A percentile compares a stretch with the other conserved stretches of the same genome.
phyloP scores from a whole-genome alignment of 2,797 vertebrate genomes.

The Thamnophis elegans region DNA sequence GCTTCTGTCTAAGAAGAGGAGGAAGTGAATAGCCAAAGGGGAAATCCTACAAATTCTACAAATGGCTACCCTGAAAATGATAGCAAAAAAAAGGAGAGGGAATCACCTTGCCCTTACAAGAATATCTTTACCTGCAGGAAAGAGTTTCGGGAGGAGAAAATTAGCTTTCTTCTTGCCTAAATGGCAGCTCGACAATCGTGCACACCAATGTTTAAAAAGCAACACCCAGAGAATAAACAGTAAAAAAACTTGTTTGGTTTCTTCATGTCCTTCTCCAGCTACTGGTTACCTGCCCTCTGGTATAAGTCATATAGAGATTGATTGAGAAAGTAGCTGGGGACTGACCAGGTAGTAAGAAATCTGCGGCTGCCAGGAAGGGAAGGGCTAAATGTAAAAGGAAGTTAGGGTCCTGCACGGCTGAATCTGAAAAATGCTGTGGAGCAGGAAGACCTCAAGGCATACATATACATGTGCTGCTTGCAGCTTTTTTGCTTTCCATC shows the following conservation, averaged over 20 bases:
- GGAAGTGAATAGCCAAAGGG: fast-evolving
- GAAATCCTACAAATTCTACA: conserved; percentile 10
- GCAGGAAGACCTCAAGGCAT: neutral
- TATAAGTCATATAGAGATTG: neutral
- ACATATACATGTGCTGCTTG: neutral
- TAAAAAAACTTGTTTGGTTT: neutral
- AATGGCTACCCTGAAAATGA: neutral
- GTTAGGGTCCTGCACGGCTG: neutral
- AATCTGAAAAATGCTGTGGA: neutral
- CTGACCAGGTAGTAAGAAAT: neutral
- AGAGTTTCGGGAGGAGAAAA: neutral
- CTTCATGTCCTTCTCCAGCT: fast-evolving
- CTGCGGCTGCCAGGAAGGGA: neutral
- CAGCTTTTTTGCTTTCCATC: neutral
- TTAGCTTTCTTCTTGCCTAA: conserved; percentile 1
- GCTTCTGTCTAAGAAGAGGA: neutral
- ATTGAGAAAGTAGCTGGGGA: neutral
- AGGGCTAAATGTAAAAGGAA: neutral
- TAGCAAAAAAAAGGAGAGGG: neutral
- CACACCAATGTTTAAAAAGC: neutral
- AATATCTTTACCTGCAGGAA: neutral
- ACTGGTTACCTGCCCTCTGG: neutral
- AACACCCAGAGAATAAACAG: conserved; percentile 71
- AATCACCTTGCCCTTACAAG: neutral
- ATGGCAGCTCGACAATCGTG: neutral